Evolutionary conservation across 2,113 vertebrate species (phyloP).

Genomic region (Loxodonta africana): DNA sequence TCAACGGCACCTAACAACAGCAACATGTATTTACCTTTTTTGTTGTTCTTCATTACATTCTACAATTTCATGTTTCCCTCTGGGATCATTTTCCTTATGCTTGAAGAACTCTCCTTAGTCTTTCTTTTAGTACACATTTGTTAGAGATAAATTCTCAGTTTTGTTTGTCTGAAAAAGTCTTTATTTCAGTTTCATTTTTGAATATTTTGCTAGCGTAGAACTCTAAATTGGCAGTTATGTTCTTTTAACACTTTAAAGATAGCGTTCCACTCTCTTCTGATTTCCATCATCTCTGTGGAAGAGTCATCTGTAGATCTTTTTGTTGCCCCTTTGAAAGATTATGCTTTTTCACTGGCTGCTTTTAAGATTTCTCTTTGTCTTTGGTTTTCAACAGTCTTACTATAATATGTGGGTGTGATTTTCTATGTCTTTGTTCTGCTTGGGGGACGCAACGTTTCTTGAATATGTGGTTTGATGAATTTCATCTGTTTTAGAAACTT

Average conservation of each 20-base stretch:
- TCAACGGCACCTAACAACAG: too few species aligned
- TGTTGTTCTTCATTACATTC: slow-evolving; percentile 56
- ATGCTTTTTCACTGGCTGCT: not conserved
- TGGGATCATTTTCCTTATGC: slow-evolving; percentile 62
- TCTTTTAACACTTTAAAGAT: slow-evolving; percentile 42
- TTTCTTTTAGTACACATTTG: slow-evolving; percentile 21
- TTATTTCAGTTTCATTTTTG: slow-evolving; percentile 60
- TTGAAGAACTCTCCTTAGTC: slow-evolving; percentile 45
- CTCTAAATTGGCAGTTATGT: slow-evolving; percentile 10
- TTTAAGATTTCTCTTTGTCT: slow-evolving; percentile 49
- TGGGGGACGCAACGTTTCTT: not conserved
- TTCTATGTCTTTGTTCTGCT: not conserved
- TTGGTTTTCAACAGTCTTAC: slow-evolving; percentile 3
- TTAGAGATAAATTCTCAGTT: slow-evolving; percentile 42
- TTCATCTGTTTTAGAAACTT: not conserved
- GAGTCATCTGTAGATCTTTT: slow-evolving; percentile 30
- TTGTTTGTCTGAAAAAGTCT: slow-evolving; percentile 38
- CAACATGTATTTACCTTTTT: slow-evolving; percentile 43
- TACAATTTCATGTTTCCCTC: slow-evolving; percentile 35
- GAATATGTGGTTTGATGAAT: not conserved
- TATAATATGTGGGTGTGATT: not conserved
- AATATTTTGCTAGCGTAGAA: not conserved
- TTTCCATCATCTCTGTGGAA: not conserved
- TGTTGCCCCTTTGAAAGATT: not conserved
- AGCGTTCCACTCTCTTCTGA: not conserved